A percentile compares a stretch with the other conserved stretches of the same genome.
Conservation (phyloP, 2,113 vertebrate species). For the Xiphophorus maculatus region DNA sequence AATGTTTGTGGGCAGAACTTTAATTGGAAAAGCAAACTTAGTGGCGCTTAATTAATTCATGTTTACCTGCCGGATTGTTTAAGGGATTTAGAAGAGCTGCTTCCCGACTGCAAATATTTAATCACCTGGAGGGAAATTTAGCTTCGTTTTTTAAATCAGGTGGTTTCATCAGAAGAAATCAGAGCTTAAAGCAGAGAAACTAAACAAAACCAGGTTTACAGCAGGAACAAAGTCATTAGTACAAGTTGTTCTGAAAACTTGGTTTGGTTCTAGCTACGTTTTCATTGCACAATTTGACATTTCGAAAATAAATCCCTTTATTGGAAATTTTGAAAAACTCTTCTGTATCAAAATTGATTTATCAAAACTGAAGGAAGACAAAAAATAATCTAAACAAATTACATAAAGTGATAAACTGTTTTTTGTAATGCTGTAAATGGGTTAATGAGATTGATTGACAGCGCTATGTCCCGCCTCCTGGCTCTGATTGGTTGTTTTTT, state of each 20-base stretch:
- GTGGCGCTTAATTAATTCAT: constrained; percentile 58
- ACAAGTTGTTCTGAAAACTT: not conserved
- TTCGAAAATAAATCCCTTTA: no score
- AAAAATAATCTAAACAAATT: no score
- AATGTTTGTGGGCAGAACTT: constrained; percentile 25
- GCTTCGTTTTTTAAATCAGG: not conserved
- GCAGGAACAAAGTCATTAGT: not conserved
- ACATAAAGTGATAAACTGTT: no score
- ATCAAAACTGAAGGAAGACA: no score
- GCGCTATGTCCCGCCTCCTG: no score
- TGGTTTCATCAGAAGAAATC: constrained; percentile 13
- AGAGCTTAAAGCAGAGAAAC: not conserved
- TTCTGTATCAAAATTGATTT: no score
- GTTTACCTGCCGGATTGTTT: constrained; percentile 61
- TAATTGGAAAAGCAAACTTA: constrained; percentile 68
- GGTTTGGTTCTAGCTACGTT: not conserved
- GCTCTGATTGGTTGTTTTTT: no score
- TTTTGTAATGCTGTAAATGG: no score
- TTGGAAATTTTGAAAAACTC: no score
- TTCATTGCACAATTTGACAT: no score
- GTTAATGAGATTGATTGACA: no score
- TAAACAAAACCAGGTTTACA: not conserved
- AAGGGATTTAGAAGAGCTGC: constrained; percentile 9
- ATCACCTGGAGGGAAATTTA: constrained; percentile 31
- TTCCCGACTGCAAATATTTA: constrained; percentile 32